Conservation (phyloP, 2,113 vertebrate genomes). For the Cnemophilus loriae region DNA sequence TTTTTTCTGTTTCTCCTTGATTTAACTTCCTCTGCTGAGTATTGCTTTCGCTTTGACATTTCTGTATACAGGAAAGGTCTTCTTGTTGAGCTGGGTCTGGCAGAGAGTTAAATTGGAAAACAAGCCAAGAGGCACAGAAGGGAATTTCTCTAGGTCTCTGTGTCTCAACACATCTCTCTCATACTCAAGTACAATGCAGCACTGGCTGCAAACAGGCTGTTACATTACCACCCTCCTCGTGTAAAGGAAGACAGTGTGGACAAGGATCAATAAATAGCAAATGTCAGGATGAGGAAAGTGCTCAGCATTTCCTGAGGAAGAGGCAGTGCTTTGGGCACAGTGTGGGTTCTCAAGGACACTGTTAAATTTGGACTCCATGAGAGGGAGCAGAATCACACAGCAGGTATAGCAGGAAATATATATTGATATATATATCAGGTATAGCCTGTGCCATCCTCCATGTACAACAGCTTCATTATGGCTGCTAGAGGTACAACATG, state of each 20-base stretch:
- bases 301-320: neutral
- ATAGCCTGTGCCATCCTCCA: neutral
- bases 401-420: neutral
- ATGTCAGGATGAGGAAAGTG: neutral
- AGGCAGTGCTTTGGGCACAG: neutral
- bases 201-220: neutral
- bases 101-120: neutral
- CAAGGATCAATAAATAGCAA: neutral
- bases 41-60: neutral
- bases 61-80: neutral
- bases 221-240: neutral
- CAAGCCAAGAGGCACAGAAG: neutral
- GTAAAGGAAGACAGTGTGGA: neutral
- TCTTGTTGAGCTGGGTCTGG: neutral
- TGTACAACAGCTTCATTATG: neutral
- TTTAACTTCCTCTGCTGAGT: neutral
- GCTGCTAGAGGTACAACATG: neutral
- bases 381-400: neutral
- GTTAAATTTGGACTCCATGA: neutral
- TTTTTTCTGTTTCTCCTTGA: neutral
- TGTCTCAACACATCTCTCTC: neutral
- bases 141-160: neutral
- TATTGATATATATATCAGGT: too few species aligned
- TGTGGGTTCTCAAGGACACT: neutral
- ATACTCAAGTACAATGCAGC: neutral